Percentiles rank a stretch among this genome's conserved stretches.
Conservation (phyloP, 1,140 invertebrate genomes). For the Ceratosolen fusciceps region DNA sequence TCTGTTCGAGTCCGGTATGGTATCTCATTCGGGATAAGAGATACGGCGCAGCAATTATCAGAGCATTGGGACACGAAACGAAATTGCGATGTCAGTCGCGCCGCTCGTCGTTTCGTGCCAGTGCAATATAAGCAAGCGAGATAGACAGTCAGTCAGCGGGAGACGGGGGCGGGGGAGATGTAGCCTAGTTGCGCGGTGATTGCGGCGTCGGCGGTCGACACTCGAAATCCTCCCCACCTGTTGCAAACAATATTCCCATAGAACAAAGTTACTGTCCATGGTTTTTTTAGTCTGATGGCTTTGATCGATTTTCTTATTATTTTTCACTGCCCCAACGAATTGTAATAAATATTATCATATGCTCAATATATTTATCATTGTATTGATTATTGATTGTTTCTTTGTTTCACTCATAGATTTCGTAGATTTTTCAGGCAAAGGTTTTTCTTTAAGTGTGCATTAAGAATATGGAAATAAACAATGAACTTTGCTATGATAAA, state of each 20-base stretch:
- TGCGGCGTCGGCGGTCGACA: conserved; percentile 20
- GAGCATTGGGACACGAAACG: conserved; percentile 56
- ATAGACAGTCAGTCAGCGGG: conserved; percentile 2
- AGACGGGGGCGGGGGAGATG: conserved; percentile 22
- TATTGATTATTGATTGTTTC: neutral
- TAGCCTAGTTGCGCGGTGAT: neutral
- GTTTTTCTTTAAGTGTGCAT: too few relatives aligned
- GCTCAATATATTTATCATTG: neutral
- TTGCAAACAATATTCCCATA: conserved; percentile 45
- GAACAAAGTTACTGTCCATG: conserved; percentile 40
- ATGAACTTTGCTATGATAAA: conserved; percentile 5
- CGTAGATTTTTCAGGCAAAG: too few relatives aligned
- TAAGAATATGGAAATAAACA: too few relatives aligned
- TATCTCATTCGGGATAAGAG: neutral
- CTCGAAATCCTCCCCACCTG: conserved; percentile 44
- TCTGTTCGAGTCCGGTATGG: neutral
- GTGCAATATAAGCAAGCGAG: neutral
- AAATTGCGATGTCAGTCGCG: conserved; percentile 61
- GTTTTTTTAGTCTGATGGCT: conserved; percentile 31
- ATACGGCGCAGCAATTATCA: conserved; percentile 14
- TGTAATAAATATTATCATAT: neutral
- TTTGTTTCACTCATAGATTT: neutral
- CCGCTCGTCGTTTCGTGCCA: conserved; percentile 1
- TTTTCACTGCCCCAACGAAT: neutral
- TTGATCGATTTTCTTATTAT: conserved; percentile 17